Conservation (phyloP, 2,797 vertebrate genomes). For the Sebastes umbrosus region DNA sequence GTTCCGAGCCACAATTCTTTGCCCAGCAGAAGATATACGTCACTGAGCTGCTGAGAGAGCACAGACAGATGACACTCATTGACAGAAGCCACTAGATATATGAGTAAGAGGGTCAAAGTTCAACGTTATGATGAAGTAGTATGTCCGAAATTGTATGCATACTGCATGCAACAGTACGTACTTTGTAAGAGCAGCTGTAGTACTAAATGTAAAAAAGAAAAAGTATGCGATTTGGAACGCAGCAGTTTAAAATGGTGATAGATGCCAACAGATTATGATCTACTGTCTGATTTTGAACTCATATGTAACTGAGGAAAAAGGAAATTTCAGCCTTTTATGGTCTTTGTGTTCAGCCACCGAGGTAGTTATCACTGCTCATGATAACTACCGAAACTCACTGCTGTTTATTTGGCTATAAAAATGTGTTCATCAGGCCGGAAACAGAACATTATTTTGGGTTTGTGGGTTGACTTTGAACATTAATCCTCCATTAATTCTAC, state of each 20-base stretch:
- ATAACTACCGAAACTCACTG: background rate
- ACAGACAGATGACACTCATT: too few species aligned
- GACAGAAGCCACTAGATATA: too few species aligned
- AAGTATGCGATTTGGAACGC: background rate
- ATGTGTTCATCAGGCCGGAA: background rate
- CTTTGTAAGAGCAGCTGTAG: background rate
- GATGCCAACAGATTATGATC: too few species aligned
- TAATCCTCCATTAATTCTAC: background rate
- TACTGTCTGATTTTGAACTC: background rate
- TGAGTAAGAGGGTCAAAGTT: background rate
- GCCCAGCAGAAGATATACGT: too few species aligned
- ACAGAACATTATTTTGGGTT: background rate
- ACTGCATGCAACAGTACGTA: background rate
- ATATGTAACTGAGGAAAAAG: background rate
- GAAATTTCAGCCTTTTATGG: too few species aligned
- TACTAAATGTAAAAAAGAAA: background rate
- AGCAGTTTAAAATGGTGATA: background rate
- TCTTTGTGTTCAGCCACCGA: too few species aligned
- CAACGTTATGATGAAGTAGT: background rate
- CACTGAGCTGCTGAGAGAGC: too few species aligned
- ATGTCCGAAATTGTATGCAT: background rate
- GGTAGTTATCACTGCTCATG: rapidly evolving
- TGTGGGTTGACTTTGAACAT: background rate
- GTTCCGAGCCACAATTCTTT: too few species aligned
- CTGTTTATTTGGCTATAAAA: too few species aligned